Evolutionary conservation across 1,140 invertebrate species (phyloP).

Genomic region (Trachymyrmex septentrionalis): DNA sequence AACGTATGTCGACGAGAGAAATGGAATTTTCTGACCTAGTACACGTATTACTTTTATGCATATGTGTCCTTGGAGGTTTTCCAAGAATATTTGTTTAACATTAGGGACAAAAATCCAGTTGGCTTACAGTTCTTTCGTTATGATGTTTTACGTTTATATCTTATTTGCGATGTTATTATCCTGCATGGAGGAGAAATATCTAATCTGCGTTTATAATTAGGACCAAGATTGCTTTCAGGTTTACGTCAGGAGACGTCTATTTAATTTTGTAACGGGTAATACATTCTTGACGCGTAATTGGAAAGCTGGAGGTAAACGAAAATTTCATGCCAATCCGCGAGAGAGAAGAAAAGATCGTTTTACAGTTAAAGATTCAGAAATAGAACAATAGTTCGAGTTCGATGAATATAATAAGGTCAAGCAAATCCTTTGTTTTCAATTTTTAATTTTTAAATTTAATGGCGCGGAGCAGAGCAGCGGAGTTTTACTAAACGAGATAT

Average conservation of each 20-base stretch:
- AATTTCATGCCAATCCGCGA: not conserved
- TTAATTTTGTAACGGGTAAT: constrained; percentile 22
- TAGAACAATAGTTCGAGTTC: not conserved
- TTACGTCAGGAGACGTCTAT: not conserved
- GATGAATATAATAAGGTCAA: not conserved
- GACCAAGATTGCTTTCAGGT: constrained; percentile 22
- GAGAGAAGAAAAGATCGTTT: not conserved
- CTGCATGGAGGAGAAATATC: constrained; percentile 7
- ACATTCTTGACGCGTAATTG: constrained; percentile 2
- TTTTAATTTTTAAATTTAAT: not conserved
- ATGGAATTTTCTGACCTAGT: constrained; percentile 18
- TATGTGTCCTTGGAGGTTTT: not conserved
- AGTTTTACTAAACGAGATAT: not conserved
- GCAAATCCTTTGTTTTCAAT: not conserved
- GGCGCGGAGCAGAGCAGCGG: no score
- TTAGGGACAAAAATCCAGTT: constrained; percentile 17
- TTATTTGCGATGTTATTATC: constrained; percentile 4
- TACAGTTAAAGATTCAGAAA: not conserved
- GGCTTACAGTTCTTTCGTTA: not conserved
- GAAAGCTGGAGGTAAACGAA: not conserved
- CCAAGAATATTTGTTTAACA: constrained; percentile 34
- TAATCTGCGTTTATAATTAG: constrained; percentile 29
- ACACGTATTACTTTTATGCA: not conserved
- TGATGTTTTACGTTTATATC: not conserved
- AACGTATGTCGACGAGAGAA: constrained; percentile 24